Evolutionary conservation across 2,888 invertebrate species (phyloP), one percentile per base, ranked within the genome.

Genomic region (Archaeoteleia sp.): DNA sequence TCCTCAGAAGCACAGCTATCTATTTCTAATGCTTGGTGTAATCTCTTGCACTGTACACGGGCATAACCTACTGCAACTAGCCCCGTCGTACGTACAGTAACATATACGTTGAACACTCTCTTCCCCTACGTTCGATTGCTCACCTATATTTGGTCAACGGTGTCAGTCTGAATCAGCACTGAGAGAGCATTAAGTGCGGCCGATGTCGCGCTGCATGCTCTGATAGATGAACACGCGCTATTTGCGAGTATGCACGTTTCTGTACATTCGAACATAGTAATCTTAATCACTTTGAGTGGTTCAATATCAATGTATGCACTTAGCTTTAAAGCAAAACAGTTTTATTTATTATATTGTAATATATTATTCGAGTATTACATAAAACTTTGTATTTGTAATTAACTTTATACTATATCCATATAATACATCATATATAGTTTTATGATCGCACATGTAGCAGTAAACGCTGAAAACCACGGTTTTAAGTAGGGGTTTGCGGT

Each of bases 141-240:
- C 67, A 54, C 60, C 40, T 53, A 48, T 66, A 54, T 66, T 73
- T 71, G 69, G 42, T 70, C 69, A 75, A 77, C 72, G 75, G 73
- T 71, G 77, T 75, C 75, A 74, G 72, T 72, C 74, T 74, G 77
- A 78, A 78, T 79, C 78, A 78, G 77, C 77, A 74, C 71, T 73
- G 65, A 58, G 71, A 67, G 66, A 71, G 71, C 75, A 72, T 75
- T 73, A 75, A 76, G 74, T 76, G 74, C 74, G 67, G 71, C 72
- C 71, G 74, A 72, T 75, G 73, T 77, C 75, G 73, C 66, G 68
- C 72, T 70, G 68, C 58, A 62, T 69, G 66, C 68, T 65, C 46
- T 43, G 70, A 42, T 65, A 53, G 46, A 53, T 51, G 34, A 49
- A 39, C 49, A 45, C 25, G 45, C 49, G 34, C 39, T 45, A 61